Evolutionary conservation across 2,113 vertebrate species (phyloP), one percentile per base, ranked within the genome.

Genomic region (Cebus imitator): DNA sequence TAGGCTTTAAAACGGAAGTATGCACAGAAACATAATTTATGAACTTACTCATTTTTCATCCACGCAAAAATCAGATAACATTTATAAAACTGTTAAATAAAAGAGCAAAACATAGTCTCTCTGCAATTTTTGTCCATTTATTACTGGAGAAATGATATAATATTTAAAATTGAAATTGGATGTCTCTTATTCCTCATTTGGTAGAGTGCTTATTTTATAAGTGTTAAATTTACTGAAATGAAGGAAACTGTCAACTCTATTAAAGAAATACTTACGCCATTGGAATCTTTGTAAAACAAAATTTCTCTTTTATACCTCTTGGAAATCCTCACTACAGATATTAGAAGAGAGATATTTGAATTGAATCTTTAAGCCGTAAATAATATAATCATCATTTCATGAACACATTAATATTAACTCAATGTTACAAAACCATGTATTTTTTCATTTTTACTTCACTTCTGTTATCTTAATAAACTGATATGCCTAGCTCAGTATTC

Each of bases 401-500:
- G 5, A 35, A 20, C 66, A 52, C 5, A 27, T 81, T 96, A 43
- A 25, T 52, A 52, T 48, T 66, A 68, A 48, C 32, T 81, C 50
- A 20, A 17, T 40, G 16, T 52, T 68, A 91, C 9, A 73, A 43
- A 57, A 66, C 1, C 61, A 17, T 6, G 43, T 70, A 12, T 70
- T 27, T 76, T 57, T 70, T 79, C 9, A 72, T 48, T 68, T 97
- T 45, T 70, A 87, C 52, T 93, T 93, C 20, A 91, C 37, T 45
- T 96, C 27, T 48, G 27, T 55, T 86, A 64, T 79, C n/a, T 84
- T 76, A 84, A 72, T 72, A 95, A 95, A 88, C 25, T 48, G 25
- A 32, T 45, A 48, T 40, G 3, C 14, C 72, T 48, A 84, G 35
- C 30, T 40, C 61, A 72, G 18, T n/a, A 66, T 84, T 88, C 27